These are phyloP conservation scores for Drosophila nr. perissopoda DNA, from an alignment of 2,888 invertebrate species.

Conservation along the genomic window DNA sequence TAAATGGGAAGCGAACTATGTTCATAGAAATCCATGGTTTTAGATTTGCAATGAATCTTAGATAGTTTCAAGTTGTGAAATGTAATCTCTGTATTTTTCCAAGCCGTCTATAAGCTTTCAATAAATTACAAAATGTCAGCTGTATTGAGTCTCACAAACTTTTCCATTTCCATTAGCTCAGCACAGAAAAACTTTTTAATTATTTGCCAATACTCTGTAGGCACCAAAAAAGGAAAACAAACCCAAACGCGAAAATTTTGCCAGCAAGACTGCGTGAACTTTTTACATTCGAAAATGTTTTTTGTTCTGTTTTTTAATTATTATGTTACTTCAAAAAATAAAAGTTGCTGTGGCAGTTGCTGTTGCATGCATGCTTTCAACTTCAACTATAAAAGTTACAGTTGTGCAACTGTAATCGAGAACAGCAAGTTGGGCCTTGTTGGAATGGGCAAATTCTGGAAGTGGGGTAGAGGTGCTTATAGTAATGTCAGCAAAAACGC, in stretches of 20 bases:
- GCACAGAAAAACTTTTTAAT: constrained; percentile 69
- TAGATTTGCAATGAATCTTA: background rate
- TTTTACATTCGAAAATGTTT: constrained; percentile 29
- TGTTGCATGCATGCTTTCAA: constrained; percentile 51
- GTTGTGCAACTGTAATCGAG: constrained; percentile 48
- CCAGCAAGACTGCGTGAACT: constrained; percentile 19
- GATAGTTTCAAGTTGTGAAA: background rate
- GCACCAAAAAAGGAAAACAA: constrained; percentile 6
- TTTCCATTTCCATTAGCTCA: constrained; percentile 67
- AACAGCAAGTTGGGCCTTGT: constrained; percentile 16
- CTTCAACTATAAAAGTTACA: constrained; percentile 57
- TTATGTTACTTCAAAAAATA: constrained; percentile 51
- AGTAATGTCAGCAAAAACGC: constrained; percentile 74
- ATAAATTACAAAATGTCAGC: constrained; percentile 51
- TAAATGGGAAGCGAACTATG: background rate
- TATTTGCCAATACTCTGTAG: constrained; percentile 70
- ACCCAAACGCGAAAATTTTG: constrained; percentile 11
- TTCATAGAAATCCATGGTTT: background rate
- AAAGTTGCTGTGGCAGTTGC: constrained; percentile 44
- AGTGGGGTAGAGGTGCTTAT: constrained; percentile 30
- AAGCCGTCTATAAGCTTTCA: constrained; percentile 20
- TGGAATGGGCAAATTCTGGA: background rate
- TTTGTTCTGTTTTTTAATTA: constrained; percentile 45
- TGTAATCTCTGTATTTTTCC: constrained; percentile 9
- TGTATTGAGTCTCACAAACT: constrained; percentile 42